Conservation (phyloP, 1,140 invertebrate species). For the Cepaea nemoralis region DNA sequence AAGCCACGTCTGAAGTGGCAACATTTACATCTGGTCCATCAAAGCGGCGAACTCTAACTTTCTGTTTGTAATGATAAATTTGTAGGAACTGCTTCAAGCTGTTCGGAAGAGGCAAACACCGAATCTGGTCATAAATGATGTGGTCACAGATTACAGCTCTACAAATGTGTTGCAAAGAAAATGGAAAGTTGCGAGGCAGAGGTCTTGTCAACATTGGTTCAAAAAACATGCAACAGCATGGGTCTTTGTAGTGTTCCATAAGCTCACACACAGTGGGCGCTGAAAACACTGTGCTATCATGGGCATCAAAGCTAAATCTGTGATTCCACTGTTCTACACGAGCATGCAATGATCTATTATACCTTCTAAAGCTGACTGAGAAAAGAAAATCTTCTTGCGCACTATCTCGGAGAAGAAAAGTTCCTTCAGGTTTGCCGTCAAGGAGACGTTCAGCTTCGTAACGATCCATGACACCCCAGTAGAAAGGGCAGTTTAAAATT, state of each 20-base stretch:
- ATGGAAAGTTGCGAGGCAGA: conserved; percentile 87
- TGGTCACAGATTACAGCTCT: conserved; percentile 87
- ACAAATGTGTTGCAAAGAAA: conserved; percentile 91
- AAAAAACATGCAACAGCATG: conserved; percentile 98
- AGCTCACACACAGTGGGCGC: conserved; percentile 89
- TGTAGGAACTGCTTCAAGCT: conserved; percentile 90
- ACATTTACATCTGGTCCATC: conserved; percentile 43
- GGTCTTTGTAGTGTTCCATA: conserved; percentile 97
- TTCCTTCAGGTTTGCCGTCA: conserved; percentile 94
- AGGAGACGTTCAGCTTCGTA: conserved; percentile 95
- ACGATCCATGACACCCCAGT: conserved; percentile 87
- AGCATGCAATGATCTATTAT: conserved; percentile 93
- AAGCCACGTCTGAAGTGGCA: neutral
- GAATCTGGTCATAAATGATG: conserved; percentile 83
- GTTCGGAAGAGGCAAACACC: conserved; percentile 83
- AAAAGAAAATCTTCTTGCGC: conserved; percentile 98
- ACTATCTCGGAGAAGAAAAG: conserved; percentile 93
- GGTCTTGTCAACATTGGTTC: conserved; percentile 96
- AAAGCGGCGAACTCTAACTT: conserved; percentile 83
- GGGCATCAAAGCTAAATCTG: conserved; percentile 95
- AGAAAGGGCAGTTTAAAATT: conserved; percentile 90
- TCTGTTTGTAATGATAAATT: conserved; percentile 97
- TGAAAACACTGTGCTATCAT: conserved; percentile 94
- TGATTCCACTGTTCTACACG: conserved; percentile 98
- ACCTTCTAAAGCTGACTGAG: conserved; percentile 96